Conservation (phyloP, 2,888 invertebrate genomes). For the Agrotis clavis region DNA sequence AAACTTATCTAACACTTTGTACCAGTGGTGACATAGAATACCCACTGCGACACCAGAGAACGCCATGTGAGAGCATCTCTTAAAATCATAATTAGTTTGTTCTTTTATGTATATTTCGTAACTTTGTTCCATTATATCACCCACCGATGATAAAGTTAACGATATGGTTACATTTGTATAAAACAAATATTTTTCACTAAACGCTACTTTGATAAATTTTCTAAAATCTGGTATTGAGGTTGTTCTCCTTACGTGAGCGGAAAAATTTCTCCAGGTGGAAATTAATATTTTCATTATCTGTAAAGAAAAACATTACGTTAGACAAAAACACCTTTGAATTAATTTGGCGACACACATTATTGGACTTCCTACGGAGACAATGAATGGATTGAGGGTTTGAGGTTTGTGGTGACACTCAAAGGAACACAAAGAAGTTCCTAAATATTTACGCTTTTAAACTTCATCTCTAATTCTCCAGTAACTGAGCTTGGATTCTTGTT, state of each 20-base stretch:
- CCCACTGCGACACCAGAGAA: constrained; percentile 95
- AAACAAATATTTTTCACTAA: constrained; percentile 93
- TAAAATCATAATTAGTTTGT: constrained; percentile 91
- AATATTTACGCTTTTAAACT: not conserved
- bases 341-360: not conserved
- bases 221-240: constrained; percentile 69
- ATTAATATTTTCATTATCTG: constrained; percentile 76
- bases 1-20: constrained; percentile 94
- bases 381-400: too few species aligned
- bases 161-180: constrained; percentile 96
- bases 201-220: constrained; percentile 85
- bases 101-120: constrained; percentile 94
- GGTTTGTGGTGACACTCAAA: too few species aligned
- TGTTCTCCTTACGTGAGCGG: constrained; percentile 73
- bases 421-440: not conserved
- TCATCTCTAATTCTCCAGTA: too few species aligned
- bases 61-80: constrained; percentile 95
- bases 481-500: too few species aligned
- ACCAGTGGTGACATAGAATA: constrained; percentile 97
- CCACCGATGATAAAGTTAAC: constrained; percentile 94
- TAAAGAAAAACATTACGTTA: constrained; percentile 56
- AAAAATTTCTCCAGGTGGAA: constrained; percentile 80
- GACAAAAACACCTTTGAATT: not conserved
- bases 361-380: not conserved
- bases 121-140: constrained; percentile 96